Base-by-base conservation (phyloP, 2,888 invertebrate species). In the Ophioninae sp. region DNA sequence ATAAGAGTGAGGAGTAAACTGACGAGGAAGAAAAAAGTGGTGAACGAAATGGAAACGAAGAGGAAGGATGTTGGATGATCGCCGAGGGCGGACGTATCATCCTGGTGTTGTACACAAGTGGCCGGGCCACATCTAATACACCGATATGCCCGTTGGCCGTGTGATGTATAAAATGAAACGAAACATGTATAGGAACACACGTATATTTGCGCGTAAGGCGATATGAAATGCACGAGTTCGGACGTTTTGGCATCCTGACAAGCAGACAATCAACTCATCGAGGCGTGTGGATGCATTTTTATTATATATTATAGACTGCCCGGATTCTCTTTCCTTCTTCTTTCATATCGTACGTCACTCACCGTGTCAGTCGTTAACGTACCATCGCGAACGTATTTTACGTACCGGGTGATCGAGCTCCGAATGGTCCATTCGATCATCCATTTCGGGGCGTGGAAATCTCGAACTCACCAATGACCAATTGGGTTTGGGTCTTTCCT, bases 251-350 rank as follows among this genome's bases (percentile, higher is more conserved):
- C 93, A 92, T 92, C 89, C 91, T 91, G 92, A 92, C 93, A 92
- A 92, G 93, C 92, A 92, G 93, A 92, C 93, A 92, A 93, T 93
- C 93, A 93, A 92, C 92, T 92, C 92, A 93, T 93, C 93, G 92
- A 93, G 93, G 91, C 92, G 92, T 92, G 92, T 88, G 90, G 92
- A 91, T 92, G 92, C 92, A 93, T 93, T 93, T 93, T 93, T 93
- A 91, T 92, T 92, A 92, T 92, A 92, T 92, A 92, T 93, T 93
- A 93, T 93, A 92, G 92, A 92, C 92, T 91, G 92, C 88, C 91
- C 91, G 44, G 89, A 91, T 91, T 90, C 91, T 91, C 91, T 90
- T 23, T 89, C 90, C 90, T 89, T 90, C 79, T 77, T 82, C 70
- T 78, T 84, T 72, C 82, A 82, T 86, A 86, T 85, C 87, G 85